Evolutionary conservation across 2,797 vertebrate genomes (phyloP), one percentile per base, ranked within the genome.

Genomic region (Limosa lapponica): DNA sequence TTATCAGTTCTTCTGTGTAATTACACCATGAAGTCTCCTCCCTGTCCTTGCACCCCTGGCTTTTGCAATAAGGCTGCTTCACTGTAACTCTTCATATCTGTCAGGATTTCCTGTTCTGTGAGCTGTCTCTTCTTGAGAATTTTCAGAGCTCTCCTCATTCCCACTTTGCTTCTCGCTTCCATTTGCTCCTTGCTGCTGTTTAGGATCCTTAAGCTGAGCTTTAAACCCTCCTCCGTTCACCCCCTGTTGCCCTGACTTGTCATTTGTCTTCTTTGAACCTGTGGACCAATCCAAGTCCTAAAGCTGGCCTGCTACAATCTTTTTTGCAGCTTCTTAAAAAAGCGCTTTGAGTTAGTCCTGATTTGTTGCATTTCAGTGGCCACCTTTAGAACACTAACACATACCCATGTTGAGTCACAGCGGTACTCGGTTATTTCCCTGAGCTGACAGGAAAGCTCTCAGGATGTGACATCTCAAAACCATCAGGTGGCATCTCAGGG

Each of bases 361-460:
- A 17, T 73, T 8, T 44, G 19, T 16, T 82, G 18, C 19, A 7
- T 70, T 20, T 59, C 3, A 2, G 41, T 71, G 46, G 23, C 27
- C 8, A 37, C 22, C 34, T 80, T 66, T 72, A 49, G 59, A 71
- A 44, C 18, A 14, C 3, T 22, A 28, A 17, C 55, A n/a, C 0
- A 0, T 25, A 41, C 7, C 25, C 5, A 0, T 0, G 0, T 46
- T 70, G 44, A 59, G 34, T 61, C 3, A 0, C 69, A 51, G 69
- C 43, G 22, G 16, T 43, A 19, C 49, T 74, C 0, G 0, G 1
- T 61, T 39, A 4, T 36, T 36, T 54, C 44, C 32, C 23, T 2
- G 1, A 55, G 75, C 25, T 87, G 72, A 25, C 15, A 36, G 66
- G 57, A 86, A 88, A 71, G 27, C 20, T 79, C 41, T 75, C 14